phyloP scores from a whole-genome alignment of 2,113 vertebrate genomes.

The Hucho hucho region DNA sequence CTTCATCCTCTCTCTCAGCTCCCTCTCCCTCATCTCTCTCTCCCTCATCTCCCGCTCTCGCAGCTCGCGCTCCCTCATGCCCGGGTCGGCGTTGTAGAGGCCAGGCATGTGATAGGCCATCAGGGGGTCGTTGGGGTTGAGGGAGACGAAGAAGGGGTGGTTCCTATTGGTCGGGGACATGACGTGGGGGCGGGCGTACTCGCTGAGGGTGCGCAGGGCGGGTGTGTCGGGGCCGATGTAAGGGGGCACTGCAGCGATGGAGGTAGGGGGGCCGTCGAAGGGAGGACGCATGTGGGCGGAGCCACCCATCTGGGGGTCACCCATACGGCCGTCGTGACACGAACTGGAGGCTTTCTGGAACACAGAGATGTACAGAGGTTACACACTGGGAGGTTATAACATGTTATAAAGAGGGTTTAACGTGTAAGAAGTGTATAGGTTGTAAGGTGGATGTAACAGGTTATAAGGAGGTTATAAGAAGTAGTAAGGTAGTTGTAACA shows the following conservation, averaged over 20 bases:
- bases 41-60: conserved; percentile 90
- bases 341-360: conserved; percentile 88
- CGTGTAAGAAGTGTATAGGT: no score
- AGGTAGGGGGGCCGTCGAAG: conserved; percentile 89
- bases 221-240: conserved; percentile 97
- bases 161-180: conserved; percentile 98
- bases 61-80: conserved; percentile 90
- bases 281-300: conserved; percentile 86
- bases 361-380: no score
- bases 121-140: conserved; percentile 90
- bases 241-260: conserved; percentile 93
- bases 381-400: no score
- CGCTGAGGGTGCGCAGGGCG: conserved; percentile 93
- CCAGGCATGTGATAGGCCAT: conserved; percentile 96
- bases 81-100: conserved; percentile 93
- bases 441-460: no score
- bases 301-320: conserved; percentile 83
- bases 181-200: conserved; percentile 96
- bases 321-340: conserved; percentile 86
- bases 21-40: conserved; percentile 89
- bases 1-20: conserved; percentile 95
- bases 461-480: no score
- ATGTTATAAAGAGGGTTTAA: no score
- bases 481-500: no score
- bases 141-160: conserved; percentile 96